Evolutionary conservation across 2,888 invertebrate genomes (phyloP).

Genomic region (Lasioglossum leucozonium): DNA sequence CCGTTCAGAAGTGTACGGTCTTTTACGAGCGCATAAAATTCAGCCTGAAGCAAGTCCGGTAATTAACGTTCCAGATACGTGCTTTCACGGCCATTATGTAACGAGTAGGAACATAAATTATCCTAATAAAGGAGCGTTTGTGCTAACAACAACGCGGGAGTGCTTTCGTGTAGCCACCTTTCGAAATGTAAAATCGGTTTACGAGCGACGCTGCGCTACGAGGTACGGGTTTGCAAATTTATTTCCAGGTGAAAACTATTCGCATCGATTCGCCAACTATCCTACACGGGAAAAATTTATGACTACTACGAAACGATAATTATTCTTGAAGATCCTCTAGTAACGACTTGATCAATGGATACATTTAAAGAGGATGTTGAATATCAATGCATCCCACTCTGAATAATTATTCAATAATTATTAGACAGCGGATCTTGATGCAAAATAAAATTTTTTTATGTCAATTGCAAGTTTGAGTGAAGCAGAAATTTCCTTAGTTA

Average conservation of each 20-base stretch:
- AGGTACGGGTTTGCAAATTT: background rate
- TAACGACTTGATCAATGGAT: too few species aligned
- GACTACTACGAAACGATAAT: too few species aligned
- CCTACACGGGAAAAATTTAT: too few species aligned
- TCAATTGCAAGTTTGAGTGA: too few species aligned
- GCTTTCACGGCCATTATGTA: background rate
- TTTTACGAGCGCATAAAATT: slow-evolving; percentile 4
- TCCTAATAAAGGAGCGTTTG: slow-evolving; percentile 1
- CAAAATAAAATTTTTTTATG: too few species aligned
- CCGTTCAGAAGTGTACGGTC: background rate
- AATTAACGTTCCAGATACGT: slow-evolving; percentile 4
- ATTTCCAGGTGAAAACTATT: background rate
- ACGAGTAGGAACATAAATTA: slow-evolving; percentile 5
- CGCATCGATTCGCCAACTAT: background rate
- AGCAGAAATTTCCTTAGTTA: too few species aligned
- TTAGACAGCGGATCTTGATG: too few species aligned
- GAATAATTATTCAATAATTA: background rate
- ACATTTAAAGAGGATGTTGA: too few species aligned
- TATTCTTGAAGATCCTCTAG: too few species aligned
- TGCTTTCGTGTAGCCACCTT: background rate
- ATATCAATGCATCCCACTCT: too few species aligned
- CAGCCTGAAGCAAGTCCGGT: background rate
- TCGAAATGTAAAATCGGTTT: background rate
- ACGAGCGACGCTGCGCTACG: background rate
- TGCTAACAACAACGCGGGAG: background rate